phyloP scores from a whole-genome alignment of 2,888 invertebrate genomes.

The Plusia festucae region DNA sequence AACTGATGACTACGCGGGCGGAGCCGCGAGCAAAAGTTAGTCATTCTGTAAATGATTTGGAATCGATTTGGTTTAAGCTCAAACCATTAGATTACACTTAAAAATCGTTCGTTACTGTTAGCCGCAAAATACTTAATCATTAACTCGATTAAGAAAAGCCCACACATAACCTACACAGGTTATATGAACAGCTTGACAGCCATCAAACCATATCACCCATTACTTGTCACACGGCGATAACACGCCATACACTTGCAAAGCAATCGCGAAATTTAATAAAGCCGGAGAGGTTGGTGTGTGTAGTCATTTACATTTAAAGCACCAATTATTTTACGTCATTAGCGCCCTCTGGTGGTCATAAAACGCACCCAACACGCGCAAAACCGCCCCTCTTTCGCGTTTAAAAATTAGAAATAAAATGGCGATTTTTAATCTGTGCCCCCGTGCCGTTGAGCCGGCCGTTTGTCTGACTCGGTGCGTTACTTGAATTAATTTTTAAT shows the following conservation, averaged over 20 bases:
- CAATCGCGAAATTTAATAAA: constrained; percentile 85
- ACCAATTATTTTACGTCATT: constrained; percentile 89
- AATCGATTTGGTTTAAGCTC: no score
- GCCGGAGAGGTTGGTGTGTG: constrained; percentile 78
- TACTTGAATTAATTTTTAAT: constrained; percentile 59
- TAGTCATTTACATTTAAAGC: constrained; percentile 89
- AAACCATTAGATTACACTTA: no score
- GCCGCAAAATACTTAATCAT: no score
- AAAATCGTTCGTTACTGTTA: no score
- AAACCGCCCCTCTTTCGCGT: constrained; percentile 72
- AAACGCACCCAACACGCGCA: constrained; percentile 87
- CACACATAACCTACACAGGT: constrained; percentile 9
- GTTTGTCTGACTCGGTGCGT: constrained; percentile 58
- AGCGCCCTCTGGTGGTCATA: constrained; percentile 86
- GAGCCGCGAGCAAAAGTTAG: no score
- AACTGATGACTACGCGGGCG: no score
- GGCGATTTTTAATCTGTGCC: constrained; percentile 80
- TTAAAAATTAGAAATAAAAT: constrained; percentile 86
- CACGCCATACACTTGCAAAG: constrained; percentile 62
- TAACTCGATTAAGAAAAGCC: no score
- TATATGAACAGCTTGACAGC: constrained; percentile 23
- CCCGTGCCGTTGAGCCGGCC: constrained; percentile 55
- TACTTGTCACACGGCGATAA: constrained; percentile 53
- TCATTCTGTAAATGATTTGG: no score
- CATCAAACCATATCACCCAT: constrained; percentile 37